Base-by-base conservation (phyloP, 23 tunicate species). In the Trididemnum nubilum region DNA sequence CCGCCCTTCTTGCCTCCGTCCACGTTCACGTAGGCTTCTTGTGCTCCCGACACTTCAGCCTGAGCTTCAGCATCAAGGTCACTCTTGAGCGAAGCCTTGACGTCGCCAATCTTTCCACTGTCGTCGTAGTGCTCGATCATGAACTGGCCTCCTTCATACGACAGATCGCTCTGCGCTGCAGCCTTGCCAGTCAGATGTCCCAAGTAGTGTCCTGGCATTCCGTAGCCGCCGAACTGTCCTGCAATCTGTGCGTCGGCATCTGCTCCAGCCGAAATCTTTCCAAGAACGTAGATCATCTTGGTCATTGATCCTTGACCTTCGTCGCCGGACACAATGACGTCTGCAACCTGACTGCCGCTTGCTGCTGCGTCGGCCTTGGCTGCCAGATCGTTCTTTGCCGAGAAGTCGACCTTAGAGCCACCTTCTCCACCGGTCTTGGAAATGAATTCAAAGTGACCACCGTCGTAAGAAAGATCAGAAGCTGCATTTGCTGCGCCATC, bases 1-100 rank as follows among this genome's bases (percentile, higher is more conserved):
- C 54, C 54, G 54, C 54, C 54, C 54, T 9, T 44, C 54, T 44
- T 44, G 54, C 54, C 54, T 44, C 54, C 54, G 54, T 44, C 54
- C 12, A 44, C 54, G 9, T 44, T 15, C 12, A 44, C 15, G 12
- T 7, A 44, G 15, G 54, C 54, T 7, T 44, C 54, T 9, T 44
- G 54, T 15, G 54, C 15, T 44, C 54, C 54, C 12, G 54, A 44
- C 9, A 44, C 54, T 7, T 44, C 54, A 7, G 54, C 54, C 15
- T 44, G 12, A 44, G 54, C 54, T 7, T 44, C 54, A 15, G 54
- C 54, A 15, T 44, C 54, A 9, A 44, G 54, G 9, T 44, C 12
- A 44, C 54, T 15, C 54, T 9, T 44, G 54, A 44, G 54, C 54
- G 54, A 9, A 44, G 54, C 54, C 54, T 44, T 44, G 54, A 44